Conservation (phyloP, 2,113 vertebrate genomes). For the Turnix velox region DNA sequence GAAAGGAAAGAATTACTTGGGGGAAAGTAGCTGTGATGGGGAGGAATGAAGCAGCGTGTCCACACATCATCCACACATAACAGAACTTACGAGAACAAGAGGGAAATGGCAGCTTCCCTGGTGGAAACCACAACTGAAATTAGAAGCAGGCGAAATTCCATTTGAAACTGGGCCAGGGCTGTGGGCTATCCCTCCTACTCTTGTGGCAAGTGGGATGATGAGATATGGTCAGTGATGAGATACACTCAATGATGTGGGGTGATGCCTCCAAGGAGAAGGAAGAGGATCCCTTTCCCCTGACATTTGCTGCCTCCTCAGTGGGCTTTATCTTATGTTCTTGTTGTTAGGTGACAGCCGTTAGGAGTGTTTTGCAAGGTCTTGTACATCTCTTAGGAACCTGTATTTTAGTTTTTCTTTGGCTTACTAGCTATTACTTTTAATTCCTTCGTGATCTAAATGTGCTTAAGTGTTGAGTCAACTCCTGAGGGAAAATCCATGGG, state of each 20-base stretch:
- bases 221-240: not conserved
- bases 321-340: not conserved
- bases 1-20: not conserved
- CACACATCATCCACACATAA: rapidly evolving
- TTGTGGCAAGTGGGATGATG: not conserved
- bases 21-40: not conserved
- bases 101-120: not conserved
- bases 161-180: constrained; percentile 17
- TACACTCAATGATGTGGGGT: not conserved
- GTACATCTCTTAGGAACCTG: not conserved
- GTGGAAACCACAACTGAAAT: constrained; percentile 31
- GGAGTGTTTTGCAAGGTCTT: not conserved
- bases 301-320: not conserved
- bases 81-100: not conserved
- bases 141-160: not conserved
- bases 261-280: not conserved
- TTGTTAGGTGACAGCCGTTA: not conserved
- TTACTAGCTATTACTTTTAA: not conserved
- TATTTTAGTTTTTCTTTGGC: not conserved
- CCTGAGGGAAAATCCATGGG: not conserved
- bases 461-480: not conserved
- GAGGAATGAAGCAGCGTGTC: not conserved
- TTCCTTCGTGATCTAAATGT: not conserved
- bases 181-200: constrained; percentile 1
- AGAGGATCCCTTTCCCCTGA: not conserved